Evolutionary conservation across 1,140 invertebrate species (phyloP).

Genomic region (Microplitis demolitor): DNA sequence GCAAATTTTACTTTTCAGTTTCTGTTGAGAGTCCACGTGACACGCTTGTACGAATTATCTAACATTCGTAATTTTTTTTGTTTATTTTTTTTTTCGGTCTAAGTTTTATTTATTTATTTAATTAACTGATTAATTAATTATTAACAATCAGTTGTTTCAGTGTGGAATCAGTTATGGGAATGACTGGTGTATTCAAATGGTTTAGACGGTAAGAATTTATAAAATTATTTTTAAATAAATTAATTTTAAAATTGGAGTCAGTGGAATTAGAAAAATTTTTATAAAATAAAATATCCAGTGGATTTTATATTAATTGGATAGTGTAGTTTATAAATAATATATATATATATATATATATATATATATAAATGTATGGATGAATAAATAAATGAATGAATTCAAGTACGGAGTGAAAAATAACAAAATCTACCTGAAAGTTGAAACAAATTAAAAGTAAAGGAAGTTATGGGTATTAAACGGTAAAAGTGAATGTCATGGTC

Average conservation of each 20-base stretch:
- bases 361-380: too few species aligned
- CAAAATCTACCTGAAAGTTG: background rate
- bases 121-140: constrained; percentile 12
- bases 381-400: too few species aligned
- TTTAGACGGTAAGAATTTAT: constrained; percentile 45
- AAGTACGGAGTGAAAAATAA: background rate
- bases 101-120: background rate
- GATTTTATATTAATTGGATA: background rate
- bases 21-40: too few species aligned
- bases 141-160: constrained; percentile 11
- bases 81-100: background rate
- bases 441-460: background rate
- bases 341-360: too few species aligned
- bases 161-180: constrained; percentile 42
- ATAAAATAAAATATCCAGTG: background rate
- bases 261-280: background rate
- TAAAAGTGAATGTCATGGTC: constrained; percentile 20
- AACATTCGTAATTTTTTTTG: too few species aligned
- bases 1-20: too few species aligned
- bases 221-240: background rate
- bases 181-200: constrained; percentile 48
- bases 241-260: background rate
- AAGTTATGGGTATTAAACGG: background rate
- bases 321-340: background rate
- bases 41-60: too few species aligned